Evolutionary conservation across 2,797 vertebrate genomes (phyloP), one percentile per base, ranked within the genome.

Genomic region (Fratercula arctica): DNA sequence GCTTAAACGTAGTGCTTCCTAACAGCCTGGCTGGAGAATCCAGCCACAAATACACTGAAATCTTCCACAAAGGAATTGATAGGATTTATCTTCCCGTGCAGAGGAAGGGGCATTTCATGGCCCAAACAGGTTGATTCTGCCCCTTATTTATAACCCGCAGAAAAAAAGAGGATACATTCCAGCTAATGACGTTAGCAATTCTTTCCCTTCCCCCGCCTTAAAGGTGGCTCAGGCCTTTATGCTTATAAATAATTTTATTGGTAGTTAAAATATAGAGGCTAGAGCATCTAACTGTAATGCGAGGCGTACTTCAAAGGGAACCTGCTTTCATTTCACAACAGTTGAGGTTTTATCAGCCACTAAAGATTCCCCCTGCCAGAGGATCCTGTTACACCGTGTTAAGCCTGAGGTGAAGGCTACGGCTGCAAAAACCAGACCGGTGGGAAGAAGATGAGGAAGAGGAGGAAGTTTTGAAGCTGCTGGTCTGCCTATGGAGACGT

Each of bases 201-300:
- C 90, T 70, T 70, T n/a, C 66, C 90, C 82, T 93, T 90, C 82
- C 84, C 74, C 89, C 29, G 3, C 37, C 95, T 94, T 76, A 51
- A 37, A 96, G 50, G 95, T 93, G 93, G 91, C 80, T 74, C 39
- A 33, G 91, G 84, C 63, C 95, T 96, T 96, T 93, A 90, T 93
- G 94, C 96, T 81, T 86, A 67, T 93, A 97, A 95, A 95, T 97
- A 97, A 97, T 96, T 97, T 97, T 97, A 97, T 92, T 94, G 95
- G 95, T 50, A 67, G 84, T 73, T 86, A 73, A 94, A 96, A 95
- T 96, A 89, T 43, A 96, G 54, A 50, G 91, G 92, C 94, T 92
- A 59, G 80, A 89, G 92, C 75, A 31, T 46, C 83, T 37, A 85
- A 56, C 94, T 46, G 84, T 73, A 95, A 96, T 48, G 92, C 76